Base-by-base conservation (phyloP, 2,797 vertebrate species). In the Poecilia velifera region DNA sequence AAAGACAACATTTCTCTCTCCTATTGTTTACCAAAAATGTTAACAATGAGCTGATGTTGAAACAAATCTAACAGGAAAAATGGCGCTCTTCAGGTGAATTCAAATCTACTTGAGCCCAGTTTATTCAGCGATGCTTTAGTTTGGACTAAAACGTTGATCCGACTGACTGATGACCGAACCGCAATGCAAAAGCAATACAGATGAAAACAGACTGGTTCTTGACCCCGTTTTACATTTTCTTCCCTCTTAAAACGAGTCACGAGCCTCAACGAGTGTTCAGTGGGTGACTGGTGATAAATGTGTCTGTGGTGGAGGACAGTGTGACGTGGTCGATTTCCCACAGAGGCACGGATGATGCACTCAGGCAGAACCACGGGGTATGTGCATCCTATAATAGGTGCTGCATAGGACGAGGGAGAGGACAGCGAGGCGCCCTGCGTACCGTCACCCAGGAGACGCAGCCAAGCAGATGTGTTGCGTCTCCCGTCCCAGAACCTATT, bases 381-480 rank as follows among this genome's bases (percentile, higher is more conserved):
- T 45, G 43, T 18, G 62, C 64, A 34, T 85, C 59, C 8, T 57
- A 83, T 51, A 87, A 84, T 89, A 90, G 87, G 86, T 88, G 85
- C 64, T n/a, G 3, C 70, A 49, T 14, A 71, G 85, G 78, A 89
- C 64, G 84, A 85, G 81, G 41, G 78, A 6, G 55, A 72, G 66
- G 81, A 79, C 49, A 55, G 82, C 45, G 81, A 34, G 77, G 28
- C 45, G 2, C 66, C 76, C 73, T 41, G 82, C 8, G 41, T 79
- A 46, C 85, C 1, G 76, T 87, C 84, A 77, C 82, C 77, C 88
- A 84, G 73, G 89, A 92, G 51, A 73, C 73, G 74, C 74, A 84
- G 53, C 82, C 76, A 55, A 78, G 59, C 92, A 93, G 93, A 93
- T 93, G 91, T 77, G 90, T 83, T 83, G 88, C 49, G 83, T 82